Evolutionary conservation across 2,888 invertebrate genomes (phyloP).

Genomic region (Tetragnatha montana): DNA sequence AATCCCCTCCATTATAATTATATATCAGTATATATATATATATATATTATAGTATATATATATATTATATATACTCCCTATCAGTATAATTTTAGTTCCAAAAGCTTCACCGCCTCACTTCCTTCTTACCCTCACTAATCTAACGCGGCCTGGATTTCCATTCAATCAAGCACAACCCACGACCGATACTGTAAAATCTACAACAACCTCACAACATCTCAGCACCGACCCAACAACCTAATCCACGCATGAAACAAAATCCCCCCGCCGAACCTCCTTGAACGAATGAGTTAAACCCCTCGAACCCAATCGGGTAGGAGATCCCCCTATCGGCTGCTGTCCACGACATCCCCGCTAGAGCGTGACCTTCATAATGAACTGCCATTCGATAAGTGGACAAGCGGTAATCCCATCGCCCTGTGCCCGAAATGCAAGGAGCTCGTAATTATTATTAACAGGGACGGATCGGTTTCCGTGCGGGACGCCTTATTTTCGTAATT

Average conservation of each 20-base stretch:
- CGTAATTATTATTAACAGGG: conserved; percentile 56
- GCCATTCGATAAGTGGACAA: conserved; percentile 24
- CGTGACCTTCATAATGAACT: conserved; percentile 51
- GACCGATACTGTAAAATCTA: too few relatives aligned
- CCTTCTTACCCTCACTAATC: too few relatives aligned
- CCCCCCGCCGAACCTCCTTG: background rate
- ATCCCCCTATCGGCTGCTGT: conserved; percentile 2
- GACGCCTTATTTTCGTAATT: conserved; percentile 52
- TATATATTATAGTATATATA: too few relatives aligned
- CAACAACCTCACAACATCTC: background rate
- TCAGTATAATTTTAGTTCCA: too few relatives aligned
- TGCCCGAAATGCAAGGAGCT: conserved; percentile 20
- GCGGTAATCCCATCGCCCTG: conserved; percentile 49
- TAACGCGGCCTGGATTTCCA: too few relatives aligned
- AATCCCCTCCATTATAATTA: too few relatives aligned
- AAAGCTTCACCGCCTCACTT: too few relatives aligned
- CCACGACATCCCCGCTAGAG: conserved; percentile 11
- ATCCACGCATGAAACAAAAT: background rate
- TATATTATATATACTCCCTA: too few relatives aligned
- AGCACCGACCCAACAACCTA: background rate
- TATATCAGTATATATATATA: too few relatives aligned
- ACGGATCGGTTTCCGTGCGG: conserved; percentile 44
- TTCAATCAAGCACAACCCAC: too few relatives aligned
- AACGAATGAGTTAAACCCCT: background rate
- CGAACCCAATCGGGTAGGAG: background rate